A percentile compares a stretch with the other conserved stretches of the same genome.
Conservation (phyloP, 2,888 invertebrate genomes). For the Ormyrus nitidulus region DNA sequence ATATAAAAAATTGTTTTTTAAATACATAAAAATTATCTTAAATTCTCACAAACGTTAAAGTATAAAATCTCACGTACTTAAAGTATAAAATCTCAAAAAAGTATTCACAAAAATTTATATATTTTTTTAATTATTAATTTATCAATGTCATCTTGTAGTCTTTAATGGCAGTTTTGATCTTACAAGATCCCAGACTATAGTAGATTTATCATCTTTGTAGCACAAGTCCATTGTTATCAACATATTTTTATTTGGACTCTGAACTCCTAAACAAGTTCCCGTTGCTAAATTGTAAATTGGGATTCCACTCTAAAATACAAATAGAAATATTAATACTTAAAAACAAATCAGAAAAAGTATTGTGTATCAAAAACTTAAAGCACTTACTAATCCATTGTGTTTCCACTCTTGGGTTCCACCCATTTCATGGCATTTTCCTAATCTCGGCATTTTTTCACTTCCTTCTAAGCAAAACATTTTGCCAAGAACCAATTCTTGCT, state of each 20-base stretch:
- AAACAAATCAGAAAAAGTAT: too few relatives aligned
- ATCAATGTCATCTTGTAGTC: conserved; percentile 23
- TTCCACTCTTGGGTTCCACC: conserved; percentile 95
- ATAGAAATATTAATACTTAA: conserved; percentile 35
- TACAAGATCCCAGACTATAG: conserved; percentile 78
- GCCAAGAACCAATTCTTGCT: conserved; percentile 88
- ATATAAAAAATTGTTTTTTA: too few relatives aligned
- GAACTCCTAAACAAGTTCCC: conserved; percentile 87
- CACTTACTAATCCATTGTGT: conserved; percentile 83
- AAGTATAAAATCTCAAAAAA: too few relatives aligned
- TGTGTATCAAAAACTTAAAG: too few relatives aligned
- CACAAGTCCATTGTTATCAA: conserved; percentile 80
- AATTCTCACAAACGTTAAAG: too few relatives aligned
- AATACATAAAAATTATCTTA: too few relatives aligned
- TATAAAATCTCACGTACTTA: too few relatives aligned
- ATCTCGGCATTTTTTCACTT: conserved; percentile 80
- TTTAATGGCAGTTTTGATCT: conserved; percentile 64
- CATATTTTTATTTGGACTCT: conserved; percentile 74
- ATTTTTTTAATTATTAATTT: neutral
- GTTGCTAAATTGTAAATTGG: conserved; percentile 91
- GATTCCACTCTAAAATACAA: conserved; percentile 79
- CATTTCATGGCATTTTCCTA: conserved; percentile 95
- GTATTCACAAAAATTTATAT: too few relatives aligned
- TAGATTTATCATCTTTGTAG: conserved; percentile 74
- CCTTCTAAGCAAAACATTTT: conserved; percentile 91